Conservation (phyloP, 2,113 vertebrate genomes). For the Vimba vimba region DNA sequence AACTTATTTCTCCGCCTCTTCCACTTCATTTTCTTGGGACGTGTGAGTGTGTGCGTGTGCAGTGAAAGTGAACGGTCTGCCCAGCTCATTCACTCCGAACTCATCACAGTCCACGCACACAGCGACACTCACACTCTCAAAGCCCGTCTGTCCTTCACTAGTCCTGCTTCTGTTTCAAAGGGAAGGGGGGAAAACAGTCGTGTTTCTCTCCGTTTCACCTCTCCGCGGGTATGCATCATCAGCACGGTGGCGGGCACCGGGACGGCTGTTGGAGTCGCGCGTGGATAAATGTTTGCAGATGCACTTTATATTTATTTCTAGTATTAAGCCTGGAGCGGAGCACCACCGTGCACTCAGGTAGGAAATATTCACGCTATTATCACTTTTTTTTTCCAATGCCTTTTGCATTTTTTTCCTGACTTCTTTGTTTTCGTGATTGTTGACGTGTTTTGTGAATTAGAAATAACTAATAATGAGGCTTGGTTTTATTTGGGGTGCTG, state of each 20-base stretch:
- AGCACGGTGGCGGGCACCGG: slow-evolving; percentile 60
- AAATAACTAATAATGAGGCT: neutral
- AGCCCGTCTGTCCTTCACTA: slow-evolving; percentile 31
- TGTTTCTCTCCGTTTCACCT: slow-evolving; percentile 46
- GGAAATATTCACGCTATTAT: slow-evolving; percentile 40
- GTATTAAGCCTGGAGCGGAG: slow-evolving; percentile 71
- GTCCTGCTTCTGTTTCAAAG: slow-evolving; percentile 50
- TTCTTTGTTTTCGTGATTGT: neutral
- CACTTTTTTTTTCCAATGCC: neutral
- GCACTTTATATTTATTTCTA: slow-evolving; percentile 82
- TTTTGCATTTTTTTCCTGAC: neutral
- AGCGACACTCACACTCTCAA: slow-evolving; percentile 26
- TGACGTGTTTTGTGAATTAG: neutral
- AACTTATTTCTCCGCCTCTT: slow-evolving; percentile 42
- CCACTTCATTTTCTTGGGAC: slow-evolving; percentile 21
- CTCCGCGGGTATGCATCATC: slow-evolving; percentile 72
- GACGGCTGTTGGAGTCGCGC: slow-evolving; percentile 56
- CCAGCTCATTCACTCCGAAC: slow-evolving; percentile 69
- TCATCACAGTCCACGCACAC: slow-evolving; percentile 62
- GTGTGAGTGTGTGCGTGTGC: slow-evolving; percentile 27
- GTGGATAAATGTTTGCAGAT: slow-evolving; percentile 72
- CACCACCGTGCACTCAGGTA: slow-evolving; percentile 70
- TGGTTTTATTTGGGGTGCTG: slow-evolving; percentile 12
- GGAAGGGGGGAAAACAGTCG: slow-evolving; percentile 45
- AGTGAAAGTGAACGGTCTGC: slow-evolving; percentile 59